phyloP scores from a whole-genome alignment of 1,140 invertebrate genomes.

The Lineus longissimus region DNA sequence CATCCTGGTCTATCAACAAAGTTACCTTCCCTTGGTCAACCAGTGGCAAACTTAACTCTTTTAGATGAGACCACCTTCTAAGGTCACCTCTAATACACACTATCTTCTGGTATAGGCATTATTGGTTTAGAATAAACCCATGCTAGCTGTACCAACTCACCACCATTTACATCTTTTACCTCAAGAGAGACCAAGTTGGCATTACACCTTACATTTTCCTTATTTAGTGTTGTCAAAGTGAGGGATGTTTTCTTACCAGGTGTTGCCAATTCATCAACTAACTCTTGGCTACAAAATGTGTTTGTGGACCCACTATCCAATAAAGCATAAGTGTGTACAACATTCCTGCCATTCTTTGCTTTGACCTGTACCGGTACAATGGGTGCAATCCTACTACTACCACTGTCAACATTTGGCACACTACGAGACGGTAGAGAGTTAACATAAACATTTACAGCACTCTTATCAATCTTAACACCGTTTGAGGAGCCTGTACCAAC shows the following conservation, averaged over 20 bases:
- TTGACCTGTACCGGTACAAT: neutral
- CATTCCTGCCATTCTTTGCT: neutral
- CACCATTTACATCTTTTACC: neutral
- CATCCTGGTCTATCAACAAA: neutral
- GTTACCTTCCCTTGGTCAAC: neutral
- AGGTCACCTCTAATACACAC: neutral
- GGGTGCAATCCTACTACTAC: neutral
- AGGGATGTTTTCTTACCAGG: neutral
- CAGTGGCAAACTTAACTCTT: neutral
- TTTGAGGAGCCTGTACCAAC: no score
- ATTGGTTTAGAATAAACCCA: neutral
- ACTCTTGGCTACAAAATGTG: neutral
- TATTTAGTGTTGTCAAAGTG: neutral
- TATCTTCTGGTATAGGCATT: neutral
- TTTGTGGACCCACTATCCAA: constrained; percentile 1
- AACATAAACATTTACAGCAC: no score
- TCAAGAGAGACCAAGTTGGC: neutral
- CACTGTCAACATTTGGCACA: no score
- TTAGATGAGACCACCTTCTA: neutral
- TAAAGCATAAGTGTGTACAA: neutral
- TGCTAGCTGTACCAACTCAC: neutral
- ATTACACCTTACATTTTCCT: neutral
- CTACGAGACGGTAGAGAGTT: no score
- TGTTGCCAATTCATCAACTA: neutral
- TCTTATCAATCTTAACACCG: no score